Base-by-base conservation (phyloP, 2,797 vertebrate genomes). In the Margarornis squamiger region DNA sequence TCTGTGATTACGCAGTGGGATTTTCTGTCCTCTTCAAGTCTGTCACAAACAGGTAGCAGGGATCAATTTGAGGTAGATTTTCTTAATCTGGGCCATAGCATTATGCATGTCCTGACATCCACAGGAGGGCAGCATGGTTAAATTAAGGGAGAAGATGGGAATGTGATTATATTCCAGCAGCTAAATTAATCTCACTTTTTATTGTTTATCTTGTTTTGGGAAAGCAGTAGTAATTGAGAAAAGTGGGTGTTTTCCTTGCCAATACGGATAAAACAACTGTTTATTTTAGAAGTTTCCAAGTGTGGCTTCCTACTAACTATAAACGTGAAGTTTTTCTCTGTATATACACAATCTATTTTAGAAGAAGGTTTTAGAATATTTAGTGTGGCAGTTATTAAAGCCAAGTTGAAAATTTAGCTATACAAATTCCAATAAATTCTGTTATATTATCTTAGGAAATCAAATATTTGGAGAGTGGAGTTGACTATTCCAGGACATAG, bases 41-140 rank as follows among this genome's bases (percentile, higher is more conserved):
- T 38, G 14, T 41, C 71, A 20, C 48, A 39, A 58, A 15, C 23
- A 45, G n/a, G 49, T 57, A 67, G 16, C 21, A 21, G 62, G 32
- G 14, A 43, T 52, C 4, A 6, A 21, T 75, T 59, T 57, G 51
- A 67, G 59, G 2, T 27, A 63, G 45, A 19, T 74, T 45, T 59
- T 74, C 32, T 7, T 36, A 14, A 20, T 22, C 62, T 49, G 71
- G 8, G 20, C 71, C 4, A 1, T 15, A 67, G 63, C 36, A 16
- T 86, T 88, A 14, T 18, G 15, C 67, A 49, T 77, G 51, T 71
- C 73, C 94, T 86, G 90, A 86, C 41, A 84, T 95, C 97, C 98
- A 98, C 98, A 90, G 94, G 98, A 96, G 97, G 98, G 98, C 98
- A 97, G 97, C 96, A 80, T 97, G 68, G 96, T 97, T 96, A 97